Base-by-base conservation (phyloP, 2,797 vertebrate species). In the Petrocephalus sullivani region DNA sequence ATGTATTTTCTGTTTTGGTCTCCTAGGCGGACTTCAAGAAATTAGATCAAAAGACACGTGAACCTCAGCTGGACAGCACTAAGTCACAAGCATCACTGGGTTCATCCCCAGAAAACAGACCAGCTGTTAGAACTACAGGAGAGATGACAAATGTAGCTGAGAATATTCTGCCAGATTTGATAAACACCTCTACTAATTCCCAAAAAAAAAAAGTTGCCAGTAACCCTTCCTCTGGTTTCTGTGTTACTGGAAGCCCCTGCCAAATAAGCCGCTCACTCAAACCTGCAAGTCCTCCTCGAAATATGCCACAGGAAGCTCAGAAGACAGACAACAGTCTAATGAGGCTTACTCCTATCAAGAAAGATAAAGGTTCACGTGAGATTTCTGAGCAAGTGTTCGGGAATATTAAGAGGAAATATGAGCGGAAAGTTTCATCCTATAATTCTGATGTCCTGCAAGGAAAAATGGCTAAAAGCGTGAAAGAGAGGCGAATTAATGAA, bases 381-480 rank as follows among this genome's bases (percentile, higher is more conserved):
- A 91, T 94, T 91, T 93, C 95, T 0, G 97, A 98, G 88, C 97
- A 97, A 91, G 95, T 96, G 21, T 58, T 94, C 83, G 95, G 95
- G 57, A 96, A 95, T 92, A 95, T 94, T 88, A 98, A 98, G 95
- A 97, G 97, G 92, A 98, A 98, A 93, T 97, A 97, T 85, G 96
- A 95, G 91, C 98, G 97, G 93, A 99, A 97, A 92, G 97, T 97
- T 88, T 91, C 91, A 89, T 93, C 96, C 91, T 95, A 96, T 92
- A 94, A 95, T 82, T 67, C 95, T 88, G 97, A 97, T 83, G 90
- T 95, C 0, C 95, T 96, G 81, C 97, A 96, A 97, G 95, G 95
- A 91, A 97, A 97, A 93, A 97, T 93, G 67, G 89, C 94, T 89
- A 97, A 97, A 91, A 98, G 97, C 92, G 86, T 93, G 89, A 97